Evolutionary conservation across 2,113 vertebrate genomes (phyloP), one percentile per base, ranked within the genome.

Genomic region (Leucopsar rothschildi): DNA sequence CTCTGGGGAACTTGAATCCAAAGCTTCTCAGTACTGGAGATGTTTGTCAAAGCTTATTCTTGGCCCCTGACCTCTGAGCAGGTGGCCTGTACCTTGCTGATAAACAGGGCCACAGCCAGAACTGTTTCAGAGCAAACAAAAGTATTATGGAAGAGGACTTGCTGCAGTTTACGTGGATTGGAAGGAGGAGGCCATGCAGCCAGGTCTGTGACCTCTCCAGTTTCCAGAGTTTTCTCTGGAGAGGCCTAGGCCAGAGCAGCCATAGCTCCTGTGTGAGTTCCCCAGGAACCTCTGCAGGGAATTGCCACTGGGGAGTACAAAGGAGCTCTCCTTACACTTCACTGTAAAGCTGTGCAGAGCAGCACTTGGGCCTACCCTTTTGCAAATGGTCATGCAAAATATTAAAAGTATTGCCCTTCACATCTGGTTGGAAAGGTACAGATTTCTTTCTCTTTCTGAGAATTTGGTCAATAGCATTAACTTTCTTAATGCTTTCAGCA

Each of bases 401-500:
- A 76, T 39, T 63, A n/a, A 12, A 92, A 91, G 33, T 57, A 49
- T 55, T 78, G 60, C 21, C 37, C 56, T 92, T 91, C 42, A 52
- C 35, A 64, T 79, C 45, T 71, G 35, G 35, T 68, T 85, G 70
- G 52, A 71, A 87, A 84, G 69, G 52, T 75, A 56, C 29, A 72
- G 37, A 29, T 86, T 80, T 88, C 17, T 76, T 92, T 64, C 14
- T 52, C 15, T 72, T 52, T 52, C 27, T 72, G 35, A 73, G 68
- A 64, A 24, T 76, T 83, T 86, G n/a, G 17, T 84, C 22, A 22
- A 31, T 35, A 82, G 50, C 24, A 15, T 56, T 22, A 73, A 52
- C 27, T 56, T 92, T 45, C 49, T 87, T 71, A 42, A 60, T 63
- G 71, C 50, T 89, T 82, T 90, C 55, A 89, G 63, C 39, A 35